phyloP scores from a whole-genome alignment of 2,113 vertebrate species.

The Genyomyrus donnyi region DNA sequence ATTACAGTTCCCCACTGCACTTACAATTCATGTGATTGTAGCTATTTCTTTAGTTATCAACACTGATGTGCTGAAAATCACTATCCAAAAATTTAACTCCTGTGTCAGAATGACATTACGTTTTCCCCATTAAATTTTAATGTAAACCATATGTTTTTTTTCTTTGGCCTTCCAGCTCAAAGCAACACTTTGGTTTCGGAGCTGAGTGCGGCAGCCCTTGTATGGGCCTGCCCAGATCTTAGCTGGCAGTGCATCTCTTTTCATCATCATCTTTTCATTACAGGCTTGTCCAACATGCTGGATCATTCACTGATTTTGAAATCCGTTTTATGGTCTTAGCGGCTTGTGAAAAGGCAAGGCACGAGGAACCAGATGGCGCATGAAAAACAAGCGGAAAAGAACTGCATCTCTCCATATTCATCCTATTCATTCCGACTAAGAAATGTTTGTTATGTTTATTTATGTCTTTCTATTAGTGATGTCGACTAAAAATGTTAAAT shows the following conservation, averaged over 20 bases:
- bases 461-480: conserved; percentile 48
- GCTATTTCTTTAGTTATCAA: neutral
- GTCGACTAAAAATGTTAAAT: conserved; percentile 32
- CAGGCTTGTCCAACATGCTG: neutral
- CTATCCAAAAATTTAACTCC: conserved; percentile 1
- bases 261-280: conserved; percentile 15
- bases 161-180: neutral
- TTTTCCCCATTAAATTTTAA: neutral
- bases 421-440: neutral
- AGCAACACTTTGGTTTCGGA: conserved; percentile 1
- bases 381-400: neutral
- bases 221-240: conserved; percentile 2
- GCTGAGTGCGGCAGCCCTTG: neutral
- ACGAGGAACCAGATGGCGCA: neutral
- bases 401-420: neutral
- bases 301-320: conserved; percentile 2
- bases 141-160: conserved; percentile 4
- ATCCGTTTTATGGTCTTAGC: neutral
- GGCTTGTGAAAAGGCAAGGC: neutral
- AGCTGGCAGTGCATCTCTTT: neutral
- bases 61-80: neutral
- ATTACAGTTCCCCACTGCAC: neutral
- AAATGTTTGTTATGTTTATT: conserved; percentile 28
- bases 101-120: conserved; percentile 1
- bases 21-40: neutral